phyloP scores from a whole-genome alignment of 2,113 vertebrate species.

The Vulpes lagopus region DNA sequence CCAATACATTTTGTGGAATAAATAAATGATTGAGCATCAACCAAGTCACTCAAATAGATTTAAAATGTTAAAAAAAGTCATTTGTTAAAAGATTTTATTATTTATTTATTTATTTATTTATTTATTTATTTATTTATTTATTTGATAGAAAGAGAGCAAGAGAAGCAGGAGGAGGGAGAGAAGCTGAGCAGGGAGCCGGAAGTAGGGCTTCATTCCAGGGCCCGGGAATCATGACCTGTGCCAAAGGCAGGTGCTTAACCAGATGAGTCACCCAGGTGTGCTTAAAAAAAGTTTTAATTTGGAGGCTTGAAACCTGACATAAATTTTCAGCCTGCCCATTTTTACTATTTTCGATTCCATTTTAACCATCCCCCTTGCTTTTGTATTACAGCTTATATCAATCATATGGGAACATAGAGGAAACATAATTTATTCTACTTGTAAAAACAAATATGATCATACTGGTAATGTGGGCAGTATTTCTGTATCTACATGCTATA shows the following conservation, averaged over 20 bases:
- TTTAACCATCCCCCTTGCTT: neutral
- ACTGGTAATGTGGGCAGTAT: neutral
- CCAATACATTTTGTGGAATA: neutral
- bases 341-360: neutral
- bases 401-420: neutral
- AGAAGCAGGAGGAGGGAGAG: no score
- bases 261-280: no score
- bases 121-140: no score
- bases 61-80: neutral
- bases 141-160: no score
- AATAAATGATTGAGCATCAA: neutral
- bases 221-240: no score
- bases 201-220: no score
- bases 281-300: neutral
- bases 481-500: neutral
- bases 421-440: neutral
- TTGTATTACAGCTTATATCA: neutral
- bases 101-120: no score
- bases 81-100: no score
- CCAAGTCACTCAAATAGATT: neutral
- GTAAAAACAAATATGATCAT: neutral
- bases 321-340: neutral
- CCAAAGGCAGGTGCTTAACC: no score
- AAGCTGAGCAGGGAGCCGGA: no score
- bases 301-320: neutral